These are phyloP conservation scores for Trachops cirrhosus DNA, from an alignment of 2,797 vertebrate genomes.

Conservation along the genomic window DNA sequence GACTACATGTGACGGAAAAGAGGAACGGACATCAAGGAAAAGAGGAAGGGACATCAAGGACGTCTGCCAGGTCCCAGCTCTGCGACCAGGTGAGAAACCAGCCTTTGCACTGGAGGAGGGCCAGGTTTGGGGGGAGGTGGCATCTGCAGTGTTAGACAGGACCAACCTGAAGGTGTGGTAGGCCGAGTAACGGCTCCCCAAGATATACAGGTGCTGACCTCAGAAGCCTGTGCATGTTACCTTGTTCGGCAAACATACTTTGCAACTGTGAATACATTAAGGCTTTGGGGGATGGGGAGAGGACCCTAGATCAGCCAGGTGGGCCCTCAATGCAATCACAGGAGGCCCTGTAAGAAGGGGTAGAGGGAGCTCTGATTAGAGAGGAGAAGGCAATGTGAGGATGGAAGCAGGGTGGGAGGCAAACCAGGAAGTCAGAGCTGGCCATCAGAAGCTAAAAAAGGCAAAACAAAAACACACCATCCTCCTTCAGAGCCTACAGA, in stretches of 20 bases:
- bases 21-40: neutral
- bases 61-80: neutral
- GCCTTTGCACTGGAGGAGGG: neutral
- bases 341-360: neutral
- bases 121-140: neutral
- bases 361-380: neutral
- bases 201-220: neutral
- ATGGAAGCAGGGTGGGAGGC: neutral
- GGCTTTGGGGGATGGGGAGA: neutral
- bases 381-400: neutral
- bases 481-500: neutral
- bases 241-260: neutral
- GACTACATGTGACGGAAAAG: neutral
- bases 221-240: neutral
- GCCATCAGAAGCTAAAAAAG: neutral
- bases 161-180: neutral
- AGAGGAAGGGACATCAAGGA: neutral
- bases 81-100: neutral
- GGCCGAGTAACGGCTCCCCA: neutral
- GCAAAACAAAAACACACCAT: too few species aligned
- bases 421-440: neutral
- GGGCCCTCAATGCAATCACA: neutral
- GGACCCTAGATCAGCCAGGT: neutral
- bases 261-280: neutral
- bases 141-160: neutral